phyloP scores from a whole-genome alignment of 2,113 vertebrate genomes.

The Podiceps cristatus region DNA sequence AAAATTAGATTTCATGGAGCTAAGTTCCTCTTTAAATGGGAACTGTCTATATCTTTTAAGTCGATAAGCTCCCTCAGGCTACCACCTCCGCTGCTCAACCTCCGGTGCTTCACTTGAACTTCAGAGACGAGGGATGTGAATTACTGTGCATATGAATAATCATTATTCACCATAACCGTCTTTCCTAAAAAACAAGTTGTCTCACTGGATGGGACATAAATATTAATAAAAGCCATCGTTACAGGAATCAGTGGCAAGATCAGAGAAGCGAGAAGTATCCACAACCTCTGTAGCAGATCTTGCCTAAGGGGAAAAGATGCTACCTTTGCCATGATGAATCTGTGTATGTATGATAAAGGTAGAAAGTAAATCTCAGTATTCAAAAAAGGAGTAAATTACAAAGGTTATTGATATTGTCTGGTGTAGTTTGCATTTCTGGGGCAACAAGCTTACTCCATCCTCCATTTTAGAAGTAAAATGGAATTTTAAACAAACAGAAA shows the following conservation, averaged over 20 bases:
- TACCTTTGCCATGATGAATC: background rate
- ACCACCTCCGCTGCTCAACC: background rate
- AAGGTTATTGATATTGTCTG: background rate
- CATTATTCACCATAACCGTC: slow-evolving; percentile 46
- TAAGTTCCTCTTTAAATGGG: background rate
- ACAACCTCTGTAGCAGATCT: slow-evolving; percentile 3
- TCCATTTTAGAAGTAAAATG: background rate
- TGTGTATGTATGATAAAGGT: background rate
- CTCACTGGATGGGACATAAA: slow-evolving; percentile 66
- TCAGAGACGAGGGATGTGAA: slow-evolving; percentile 46
- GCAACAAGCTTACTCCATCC: background rate
- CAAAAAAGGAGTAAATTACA: background rate
- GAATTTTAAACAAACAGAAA: background rate
- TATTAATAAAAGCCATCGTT: slow-evolving; percentile 70
- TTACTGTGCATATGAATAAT: slow-evolving; percentile 53
- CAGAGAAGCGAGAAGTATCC: slow-evolving; percentile 43
- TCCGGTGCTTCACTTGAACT: slow-evolving; percentile 47
- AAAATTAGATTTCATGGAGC: background rate
- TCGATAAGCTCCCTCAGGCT: slow-evolving; percentile 52
- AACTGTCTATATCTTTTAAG: slow-evolving; percentile 3
- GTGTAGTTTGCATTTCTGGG: background rate
- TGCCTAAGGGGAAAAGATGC: slow-evolving; percentile 41
- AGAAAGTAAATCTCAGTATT: slow-evolving; percentile 9
- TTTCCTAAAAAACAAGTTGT: slow-evolving; percentile 43
- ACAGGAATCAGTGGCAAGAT: slow-evolving; percentile 47